phyloP scores from a whole-genome alignment of 2,113 vertebrate genomes.

The Collichthys lucidus region DNA sequence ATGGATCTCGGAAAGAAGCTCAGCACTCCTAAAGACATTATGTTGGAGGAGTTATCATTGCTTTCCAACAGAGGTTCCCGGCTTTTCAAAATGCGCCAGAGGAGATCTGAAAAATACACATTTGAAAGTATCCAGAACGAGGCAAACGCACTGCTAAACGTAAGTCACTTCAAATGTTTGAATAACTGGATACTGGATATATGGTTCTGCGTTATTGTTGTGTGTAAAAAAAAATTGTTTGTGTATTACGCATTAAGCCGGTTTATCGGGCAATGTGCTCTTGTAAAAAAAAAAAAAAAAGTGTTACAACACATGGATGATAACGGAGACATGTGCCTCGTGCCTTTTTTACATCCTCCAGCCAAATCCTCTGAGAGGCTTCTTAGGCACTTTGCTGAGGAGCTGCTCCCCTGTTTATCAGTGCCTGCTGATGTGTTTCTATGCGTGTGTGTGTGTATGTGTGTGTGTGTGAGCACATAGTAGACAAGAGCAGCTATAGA shows the following conservation, averaged over 20 bases:
- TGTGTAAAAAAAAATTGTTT: neutral
- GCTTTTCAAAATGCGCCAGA: conserved; percentile 97
- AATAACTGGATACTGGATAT: neutral
- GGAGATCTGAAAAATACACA: conserved; percentile 97
- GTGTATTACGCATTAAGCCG: neutral
- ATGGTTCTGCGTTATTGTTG: neutral
- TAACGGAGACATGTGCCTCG: conserved; percentile 60
- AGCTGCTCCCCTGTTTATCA: conserved; percentile 70
- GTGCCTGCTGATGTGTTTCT: conserved; percentile 43
- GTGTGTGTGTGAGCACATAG: neutral
- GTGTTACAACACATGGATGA: conserved; percentile 59
- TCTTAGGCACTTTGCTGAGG: conserved; percentile 60
- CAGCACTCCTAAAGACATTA: conserved; percentile 95
- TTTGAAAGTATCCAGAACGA: conserved; percentile 97
- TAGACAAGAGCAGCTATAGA: neutral
- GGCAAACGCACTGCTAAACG: conserved; percentile 88
- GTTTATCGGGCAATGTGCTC: conserved; percentile 47
- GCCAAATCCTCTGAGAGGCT: conserved; percentile 56
- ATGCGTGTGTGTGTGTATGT: conserved; percentile 7
- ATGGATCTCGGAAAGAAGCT: conserved; percentile 96
- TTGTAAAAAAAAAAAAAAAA: conserved; percentile 22
- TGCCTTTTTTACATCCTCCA: conserved; percentile 56
- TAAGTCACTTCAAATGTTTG: conserved; percentile 76
- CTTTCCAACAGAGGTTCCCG: conserved; percentile 94
- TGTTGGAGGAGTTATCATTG: conserved; percentile 95